A percentile compares a stretch with the other conserved stretches of the same genome.
These are phyloP conservation scores for Metopolophium dirhodum DNA, from an alignment of 1,140 invertebrate species.

Conservation along the genomic window DNA sequence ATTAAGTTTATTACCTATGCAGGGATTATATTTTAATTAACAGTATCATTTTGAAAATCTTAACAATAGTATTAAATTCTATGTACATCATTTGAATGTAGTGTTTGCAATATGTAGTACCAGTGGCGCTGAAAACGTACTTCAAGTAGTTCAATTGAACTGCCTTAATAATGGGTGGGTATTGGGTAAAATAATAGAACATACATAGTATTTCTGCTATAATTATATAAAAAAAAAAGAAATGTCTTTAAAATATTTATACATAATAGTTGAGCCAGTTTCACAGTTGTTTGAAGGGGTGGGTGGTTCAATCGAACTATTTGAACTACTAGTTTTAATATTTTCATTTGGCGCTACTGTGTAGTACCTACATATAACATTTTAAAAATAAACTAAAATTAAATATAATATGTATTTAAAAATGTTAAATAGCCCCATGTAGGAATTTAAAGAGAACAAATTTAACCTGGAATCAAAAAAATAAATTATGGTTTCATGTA, in stretches of 20 bases:
- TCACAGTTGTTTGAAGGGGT: too few species aligned
- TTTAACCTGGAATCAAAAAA: background rate
- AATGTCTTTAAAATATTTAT: too few species aligned
- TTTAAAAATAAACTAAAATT: background rate
- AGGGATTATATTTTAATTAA: background rate
- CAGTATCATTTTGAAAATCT: background rate
- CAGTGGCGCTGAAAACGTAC: too few species aligned
- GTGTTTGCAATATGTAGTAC: background rate
- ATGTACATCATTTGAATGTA: background rate
- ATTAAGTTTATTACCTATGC: background rate
- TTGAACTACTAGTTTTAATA: too few species aligned
- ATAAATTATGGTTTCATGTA: background rate
- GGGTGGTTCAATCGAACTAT: too few species aligned
- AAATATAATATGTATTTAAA: background rate
- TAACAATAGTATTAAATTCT: background rate
- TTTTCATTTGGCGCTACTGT: too few species aligned
- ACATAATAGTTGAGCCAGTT: too few species aligned
- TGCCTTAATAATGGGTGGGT: too few species aligned
- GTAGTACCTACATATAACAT: background rate
- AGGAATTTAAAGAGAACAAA: background rate
- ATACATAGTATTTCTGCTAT: too few species aligned
- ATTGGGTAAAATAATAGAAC: too few species aligned
- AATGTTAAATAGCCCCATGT: background rate
- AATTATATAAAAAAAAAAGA: too few species aligned
- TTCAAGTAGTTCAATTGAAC: too few species aligned